phyloP scores from a whole-genome alignment of 2,888 invertebrate genomes.

The Galerucella calmariensis region DNA sequence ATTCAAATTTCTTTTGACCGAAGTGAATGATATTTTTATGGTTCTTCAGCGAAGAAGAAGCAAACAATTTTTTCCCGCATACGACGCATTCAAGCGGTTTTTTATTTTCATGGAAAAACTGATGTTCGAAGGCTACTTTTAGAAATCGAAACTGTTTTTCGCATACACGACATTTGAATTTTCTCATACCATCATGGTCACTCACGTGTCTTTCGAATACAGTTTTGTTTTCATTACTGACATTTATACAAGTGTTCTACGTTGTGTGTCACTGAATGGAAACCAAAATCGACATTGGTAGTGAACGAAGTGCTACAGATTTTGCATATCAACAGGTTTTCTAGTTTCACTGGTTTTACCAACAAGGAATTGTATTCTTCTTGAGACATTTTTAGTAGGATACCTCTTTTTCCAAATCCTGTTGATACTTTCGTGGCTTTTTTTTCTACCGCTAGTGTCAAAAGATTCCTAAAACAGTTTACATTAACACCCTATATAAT shows the following conservation, averaged over 20 bases:
- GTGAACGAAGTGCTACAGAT: constrained; percentile 66
- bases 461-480: neutral
- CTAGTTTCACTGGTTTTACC: constrained; percentile 9
- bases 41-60: neutral
- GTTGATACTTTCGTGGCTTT: neutral
- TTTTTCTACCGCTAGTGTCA: neutral
- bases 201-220: constrained; percentile 7
- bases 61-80: neutral
- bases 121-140: constrained; percentile 6
- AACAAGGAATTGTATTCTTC: neutral
- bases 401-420: neutral
- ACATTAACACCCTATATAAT: neutral
- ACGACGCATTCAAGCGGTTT: neutral
- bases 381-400: neutral
- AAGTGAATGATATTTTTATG: constrained; percentile 49
- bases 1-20: constrained; percentile 59
- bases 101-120: neutral
- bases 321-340: constrained; percentile 64
- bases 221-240: constrained; percentile 39
- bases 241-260: neutral
- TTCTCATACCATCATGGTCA: constrained; percentile 42
- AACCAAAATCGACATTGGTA: constrained; percentile 21
- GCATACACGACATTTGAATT: constrained; percentile 55
- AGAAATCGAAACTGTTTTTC: constrained; percentile 44
- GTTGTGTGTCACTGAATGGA: constrained; percentile 66